A percentile compares a stretch with the other conserved stretches of the same genome.
Conservation (phyloP, 2,888 invertebrate species). For the Phorcus lineatus region DNA sequence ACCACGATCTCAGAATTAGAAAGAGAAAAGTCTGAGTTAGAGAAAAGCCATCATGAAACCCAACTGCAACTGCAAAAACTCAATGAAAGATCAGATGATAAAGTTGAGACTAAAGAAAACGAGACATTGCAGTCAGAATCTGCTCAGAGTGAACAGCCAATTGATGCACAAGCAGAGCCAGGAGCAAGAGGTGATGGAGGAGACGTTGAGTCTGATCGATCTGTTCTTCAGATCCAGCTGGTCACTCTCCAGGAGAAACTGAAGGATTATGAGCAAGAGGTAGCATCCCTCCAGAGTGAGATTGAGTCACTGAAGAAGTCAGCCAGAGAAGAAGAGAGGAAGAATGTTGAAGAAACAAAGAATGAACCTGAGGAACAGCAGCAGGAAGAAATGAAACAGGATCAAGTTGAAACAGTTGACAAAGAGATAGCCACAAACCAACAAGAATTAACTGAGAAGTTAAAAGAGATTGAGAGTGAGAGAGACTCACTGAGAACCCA, state of each 20-base stretch:
- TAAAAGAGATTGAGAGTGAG: not conserved
- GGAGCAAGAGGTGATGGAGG: too few species aligned
- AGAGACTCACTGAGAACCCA: too few species aligned
- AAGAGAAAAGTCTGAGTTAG: constrained; percentile 23
- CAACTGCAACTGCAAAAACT: constrained; percentile 39
- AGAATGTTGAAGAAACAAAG: not conserved
- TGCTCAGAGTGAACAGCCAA: not conserved
- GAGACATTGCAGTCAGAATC: not conserved
- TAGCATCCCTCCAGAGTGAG: not conserved
- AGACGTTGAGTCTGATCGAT: not conserved
- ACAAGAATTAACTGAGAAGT: not conserved
- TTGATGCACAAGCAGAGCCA: not conserved
- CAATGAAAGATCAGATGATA: constrained; percentile 31
- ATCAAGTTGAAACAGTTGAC: not conserved
- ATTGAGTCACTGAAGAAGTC: not conserved
- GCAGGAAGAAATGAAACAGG: not conserved
- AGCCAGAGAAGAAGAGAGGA: not conserved
- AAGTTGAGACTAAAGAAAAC: not conserved
- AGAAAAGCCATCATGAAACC: constrained; percentile 34
- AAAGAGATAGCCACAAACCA: not conserved
- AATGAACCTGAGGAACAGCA: not conserved
- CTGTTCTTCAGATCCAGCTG: not conserved
- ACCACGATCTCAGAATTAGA: constrained; percentile 30
- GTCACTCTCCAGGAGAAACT: not conserved
- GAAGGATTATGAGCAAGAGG: not conserved